Evolutionary conservation across 2,888 invertebrate species (phyloP).

Genomic region (Ferdinandea cuprea): DNA sequence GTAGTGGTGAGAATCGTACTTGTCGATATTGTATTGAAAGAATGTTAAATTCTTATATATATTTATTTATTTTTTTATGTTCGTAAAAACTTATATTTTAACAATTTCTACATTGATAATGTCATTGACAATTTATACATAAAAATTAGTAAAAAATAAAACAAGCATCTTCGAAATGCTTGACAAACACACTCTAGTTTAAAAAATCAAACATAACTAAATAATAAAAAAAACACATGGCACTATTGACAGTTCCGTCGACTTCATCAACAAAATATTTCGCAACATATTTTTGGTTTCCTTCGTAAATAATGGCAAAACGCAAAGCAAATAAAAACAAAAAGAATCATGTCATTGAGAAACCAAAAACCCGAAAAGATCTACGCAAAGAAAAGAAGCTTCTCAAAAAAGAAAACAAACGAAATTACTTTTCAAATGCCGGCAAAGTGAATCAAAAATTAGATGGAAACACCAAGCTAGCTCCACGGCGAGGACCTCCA

Average conservation of each 20-base stretch:
- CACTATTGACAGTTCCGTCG: slow-evolving; percentile 24
- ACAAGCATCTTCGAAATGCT: too few species aligned
- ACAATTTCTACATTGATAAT: too few species aligned
- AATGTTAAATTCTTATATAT: too few species aligned
- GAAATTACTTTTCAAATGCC: slow-evolving; percentile 79
- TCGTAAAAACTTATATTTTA: too few species aligned
- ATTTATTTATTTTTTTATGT: too few species aligned
- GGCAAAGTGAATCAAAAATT: slow-evolving; percentile 42
- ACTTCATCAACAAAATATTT: slow-evolving; percentile 4
- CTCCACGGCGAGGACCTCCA: slow-evolving; percentile 37
- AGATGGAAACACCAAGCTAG: slow-evolving; percentile 1
- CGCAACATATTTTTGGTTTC: not conserved
- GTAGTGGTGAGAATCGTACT: too few species aligned
- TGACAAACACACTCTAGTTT: too few species aligned
- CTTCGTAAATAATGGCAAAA: slow-evolving; percentile 52
- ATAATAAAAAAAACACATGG: slow-evolving; percentile 33
- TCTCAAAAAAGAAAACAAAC: slow-evolving; percentile 86
- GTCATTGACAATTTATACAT: too few species aligned
- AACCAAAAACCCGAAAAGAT: slow-evolving; percentile 86
- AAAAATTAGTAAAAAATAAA: too few species aligned
- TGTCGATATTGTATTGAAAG: too few species aligned
- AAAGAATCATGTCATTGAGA: slow-evolving; percentile 53
- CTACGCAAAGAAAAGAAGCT: slow-evolving; percentile 88
- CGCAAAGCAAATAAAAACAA: slow-evolving; percentile 68
- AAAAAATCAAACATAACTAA: too few species aligned